These are phyloP conservation scores for Sarcophilus harrisii DNA, from an alignment of 2,797 vertebrate genomes.

Conservation along the genomic window DNA sequence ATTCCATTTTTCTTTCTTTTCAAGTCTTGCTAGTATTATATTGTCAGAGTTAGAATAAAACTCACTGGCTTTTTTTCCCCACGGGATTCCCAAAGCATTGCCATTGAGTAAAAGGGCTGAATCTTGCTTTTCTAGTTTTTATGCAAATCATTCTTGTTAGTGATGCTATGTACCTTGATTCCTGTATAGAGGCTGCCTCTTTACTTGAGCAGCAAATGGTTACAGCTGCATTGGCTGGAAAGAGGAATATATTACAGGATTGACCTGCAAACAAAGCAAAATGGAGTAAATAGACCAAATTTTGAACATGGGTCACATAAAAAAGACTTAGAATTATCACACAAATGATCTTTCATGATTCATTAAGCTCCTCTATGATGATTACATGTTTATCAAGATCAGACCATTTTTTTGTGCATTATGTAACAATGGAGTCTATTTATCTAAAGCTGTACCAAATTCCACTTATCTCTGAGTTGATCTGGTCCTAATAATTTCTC, in stretches of 20 bases:
- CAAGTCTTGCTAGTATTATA: not conserved
- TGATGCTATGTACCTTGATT: conserved; percentile 20
- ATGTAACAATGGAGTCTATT: not conserved
- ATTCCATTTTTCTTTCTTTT: conserved; percentile 5
- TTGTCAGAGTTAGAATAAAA: conserved; percentile 37
- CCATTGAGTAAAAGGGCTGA: conserved; percentile 55
- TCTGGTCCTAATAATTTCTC: conserved; percentile 9
- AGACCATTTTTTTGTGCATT: conserved; percentile 23
- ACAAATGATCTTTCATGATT: conserved; percentile 14
- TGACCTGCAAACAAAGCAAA: conserved; percentile 32
- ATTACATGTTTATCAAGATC: not conserved
- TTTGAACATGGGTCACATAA: conserved; percentile 36
- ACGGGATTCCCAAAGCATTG: conserved; percentile 43
- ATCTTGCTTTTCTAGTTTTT: conserved; percentile 20
- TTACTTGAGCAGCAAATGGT: conserved; percentile 47
- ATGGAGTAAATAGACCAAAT: conserved; percentile 32
- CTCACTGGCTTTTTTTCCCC: conserved; percentile 4
- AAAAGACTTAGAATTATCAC: conserved; percentile 21
- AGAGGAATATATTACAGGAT: conserved; percentile 45
- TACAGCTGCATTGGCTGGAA: conserved; percentile 46
- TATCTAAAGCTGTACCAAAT: conserved; percentile 4
- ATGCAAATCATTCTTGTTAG: conserved; percentile 39
- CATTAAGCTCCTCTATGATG: not conserved
- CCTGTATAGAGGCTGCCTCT: not conserved
- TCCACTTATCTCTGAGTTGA: not conserved